Percentiles rank a stretch among this genome's conserved stretches.
These are phyloP conservation scores for Polypedilum pembai DNA, from an alignment of 1,140 invertebrate species.

Conservation along the genomic window DNA sequence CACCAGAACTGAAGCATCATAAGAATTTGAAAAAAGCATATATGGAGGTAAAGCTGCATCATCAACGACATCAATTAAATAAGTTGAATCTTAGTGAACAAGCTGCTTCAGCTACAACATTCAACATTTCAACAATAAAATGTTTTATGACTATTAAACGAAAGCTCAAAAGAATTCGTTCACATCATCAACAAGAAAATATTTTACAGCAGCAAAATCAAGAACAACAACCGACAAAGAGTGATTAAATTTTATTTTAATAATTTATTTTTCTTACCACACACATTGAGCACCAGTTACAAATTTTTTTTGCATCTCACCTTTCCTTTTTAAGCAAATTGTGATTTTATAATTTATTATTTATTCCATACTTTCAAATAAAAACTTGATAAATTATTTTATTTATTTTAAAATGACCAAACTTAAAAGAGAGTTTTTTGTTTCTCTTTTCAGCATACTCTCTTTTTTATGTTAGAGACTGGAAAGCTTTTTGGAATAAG, in stretches of 20 bases:
- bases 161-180: constrained; percentile 2
- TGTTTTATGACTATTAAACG: neutral
- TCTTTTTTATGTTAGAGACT: no score
- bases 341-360: no score
- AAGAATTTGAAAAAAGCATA: neutral
- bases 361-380: no score
- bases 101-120: neutral
- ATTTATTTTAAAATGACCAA: neutral
- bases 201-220: neutral
- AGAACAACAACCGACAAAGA: neutral
- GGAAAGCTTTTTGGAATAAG: no score
- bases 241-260: neutral
- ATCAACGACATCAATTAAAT: constrained; percentile 18
- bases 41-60: neutral
- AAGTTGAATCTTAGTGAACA: neutral
- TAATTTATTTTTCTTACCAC: neutral
- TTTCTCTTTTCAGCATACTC: no score
- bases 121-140: neutral
- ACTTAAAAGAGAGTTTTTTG: no score
- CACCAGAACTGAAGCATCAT: neutral
- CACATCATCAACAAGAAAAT: neutral
- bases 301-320: neutral
- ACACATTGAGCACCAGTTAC: neutral
- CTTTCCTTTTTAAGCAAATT: no score
- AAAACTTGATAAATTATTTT: neutral